A percentile compares a stretch with the other conserved stretches of the same genome.
phyloP scores from a whole-genome alignment of 2,888 invertebrate species.

The Pandemis corylana region DNA sequence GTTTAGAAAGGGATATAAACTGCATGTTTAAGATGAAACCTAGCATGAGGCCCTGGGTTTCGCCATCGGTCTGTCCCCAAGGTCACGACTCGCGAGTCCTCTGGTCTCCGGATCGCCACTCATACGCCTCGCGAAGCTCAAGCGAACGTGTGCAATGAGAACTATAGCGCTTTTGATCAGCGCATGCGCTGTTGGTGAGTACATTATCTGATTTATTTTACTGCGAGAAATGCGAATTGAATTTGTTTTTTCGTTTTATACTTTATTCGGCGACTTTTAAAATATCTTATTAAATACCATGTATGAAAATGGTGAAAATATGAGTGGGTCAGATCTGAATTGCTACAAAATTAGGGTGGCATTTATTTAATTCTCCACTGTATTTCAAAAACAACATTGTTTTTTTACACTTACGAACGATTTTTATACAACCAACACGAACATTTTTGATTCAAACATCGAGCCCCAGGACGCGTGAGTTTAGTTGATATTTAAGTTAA shows the following conservation, averaged over 20 bases:
- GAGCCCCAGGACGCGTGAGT: no score
- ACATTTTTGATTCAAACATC: no score
- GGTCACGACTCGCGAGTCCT: conserved; percentile 56
- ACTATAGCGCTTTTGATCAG: conserved; percentile 69
- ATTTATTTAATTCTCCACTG: no score
- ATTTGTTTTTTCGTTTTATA: background rate
- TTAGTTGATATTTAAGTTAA: no score
- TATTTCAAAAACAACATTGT: no score
- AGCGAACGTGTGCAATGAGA: conserved; percentile 65
- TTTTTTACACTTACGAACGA: no score
- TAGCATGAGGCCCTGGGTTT: conserved; percentile 50
- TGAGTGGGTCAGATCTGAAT: no score
- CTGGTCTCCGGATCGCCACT: conserved; percentile 57
- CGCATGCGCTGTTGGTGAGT: conserved; percentile 74
- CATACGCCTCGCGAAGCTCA: conserved; percentile 66
- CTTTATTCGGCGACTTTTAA: no score
- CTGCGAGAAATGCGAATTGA: background rate
- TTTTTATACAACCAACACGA: no score
- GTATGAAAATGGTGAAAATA: no score
- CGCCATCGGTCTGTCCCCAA: conserved; percentile 73
- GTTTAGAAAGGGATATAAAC: background rate
- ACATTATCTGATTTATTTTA: background rate
- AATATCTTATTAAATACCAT: no score
- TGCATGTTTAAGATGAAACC: conserved; percentile 56
- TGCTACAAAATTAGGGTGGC: no score